Evolutionary conservation across 2,113 vertebrate genomes (phyloP), one percentile per base, ranked within the genome.

Genomic region (Bubo scandiacus): DNA sequence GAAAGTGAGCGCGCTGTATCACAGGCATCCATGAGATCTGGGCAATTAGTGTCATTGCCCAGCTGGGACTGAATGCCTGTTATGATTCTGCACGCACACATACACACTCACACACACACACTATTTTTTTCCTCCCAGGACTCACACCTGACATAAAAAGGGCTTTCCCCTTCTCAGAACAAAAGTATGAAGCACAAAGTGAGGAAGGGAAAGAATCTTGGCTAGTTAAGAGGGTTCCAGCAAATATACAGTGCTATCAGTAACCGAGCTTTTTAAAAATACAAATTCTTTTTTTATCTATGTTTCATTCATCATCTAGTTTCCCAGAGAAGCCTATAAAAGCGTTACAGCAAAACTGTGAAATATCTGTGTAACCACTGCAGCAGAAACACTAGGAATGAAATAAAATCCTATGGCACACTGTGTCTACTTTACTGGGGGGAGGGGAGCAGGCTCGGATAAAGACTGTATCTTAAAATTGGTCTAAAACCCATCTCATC

Each of bases 1-100:
- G 97, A 59, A 88, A 94, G 96, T 62, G 96, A 97, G 91, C 80
- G 5, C 3, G 92, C 97, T 90, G 89, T 97, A 97, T 97, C 97
- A 81, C 97, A 97, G 92, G 97, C 97, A 88, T 93, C 96, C 95
- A 36, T 83, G 96, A 95, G 96, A 96, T 97, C 97, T 96, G 97
- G 98, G 97, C 98, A 96, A 97, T 98, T 97, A 98, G 97, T 96
- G 96, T 54, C 95, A 97, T 71, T 93, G 97, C 96, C 97, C 98
- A 97, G 97, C 98, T 97, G 98, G 95, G 98, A 98, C 97, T 42
- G 78, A 55, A 85, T 73, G 97, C 90, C 96, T 84, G 86, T 91
- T 96, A 90, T 71, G 98, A 96, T 97, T 93, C 92, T 40, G 63
- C 95, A 94, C 11, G 57, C 92, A 89, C 73, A 47, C 88, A 52